These are phyloP conservation scores for Ispidina picta DNA, from an alignment of 2,797 vertebrate species.

Conservation along the genomic window DNA sequence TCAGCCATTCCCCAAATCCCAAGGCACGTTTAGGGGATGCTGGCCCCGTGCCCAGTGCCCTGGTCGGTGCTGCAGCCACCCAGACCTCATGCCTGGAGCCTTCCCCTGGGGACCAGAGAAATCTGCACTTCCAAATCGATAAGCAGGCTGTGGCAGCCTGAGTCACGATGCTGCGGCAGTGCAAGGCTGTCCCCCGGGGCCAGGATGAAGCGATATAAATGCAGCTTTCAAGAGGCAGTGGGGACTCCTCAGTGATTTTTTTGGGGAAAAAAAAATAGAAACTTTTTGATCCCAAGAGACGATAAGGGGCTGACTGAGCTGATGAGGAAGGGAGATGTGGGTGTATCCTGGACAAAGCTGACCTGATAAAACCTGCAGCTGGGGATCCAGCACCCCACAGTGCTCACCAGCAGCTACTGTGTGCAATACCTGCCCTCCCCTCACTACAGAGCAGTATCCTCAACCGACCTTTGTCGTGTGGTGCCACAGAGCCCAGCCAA, in stretches of 20 bases:
- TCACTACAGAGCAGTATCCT: neutral
- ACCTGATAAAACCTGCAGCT: neutral
- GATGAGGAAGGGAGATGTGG: rapidly evolving
- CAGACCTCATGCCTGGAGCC: rapidly evolving
- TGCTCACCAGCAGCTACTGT: neutral
- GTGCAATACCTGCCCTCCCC: neutral
- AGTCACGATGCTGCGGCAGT: slow-evolving; percentile 48
- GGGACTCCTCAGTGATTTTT: slow-evolving; percentile 23
- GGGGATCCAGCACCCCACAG: neutral
- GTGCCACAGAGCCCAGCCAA: rapidly evolving
- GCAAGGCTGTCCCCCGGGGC: slow-evolving; percentile 43
- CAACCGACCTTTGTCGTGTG: neutral
- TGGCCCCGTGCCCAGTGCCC: neutral
- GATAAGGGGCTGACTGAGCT: neutral
- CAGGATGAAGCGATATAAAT: slow-evolving; percentile 37
- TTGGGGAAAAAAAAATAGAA: neutral
- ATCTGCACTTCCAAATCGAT: neutral
- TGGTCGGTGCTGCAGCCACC: neutral
- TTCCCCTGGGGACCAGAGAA: neutral
- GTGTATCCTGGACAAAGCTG: rapidly evolving
- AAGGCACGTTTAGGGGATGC: neutral
- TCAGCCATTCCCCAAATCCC: neutral
- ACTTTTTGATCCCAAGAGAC: neutral
- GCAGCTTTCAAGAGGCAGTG: slow-evolving; percentile 36
- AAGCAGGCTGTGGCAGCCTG: slow-evolving; percentile 42